Base-by-base conservation (phyloP, 2,113 vertebrate species). In the Dicerorhinus sumatrensis region DNA sequence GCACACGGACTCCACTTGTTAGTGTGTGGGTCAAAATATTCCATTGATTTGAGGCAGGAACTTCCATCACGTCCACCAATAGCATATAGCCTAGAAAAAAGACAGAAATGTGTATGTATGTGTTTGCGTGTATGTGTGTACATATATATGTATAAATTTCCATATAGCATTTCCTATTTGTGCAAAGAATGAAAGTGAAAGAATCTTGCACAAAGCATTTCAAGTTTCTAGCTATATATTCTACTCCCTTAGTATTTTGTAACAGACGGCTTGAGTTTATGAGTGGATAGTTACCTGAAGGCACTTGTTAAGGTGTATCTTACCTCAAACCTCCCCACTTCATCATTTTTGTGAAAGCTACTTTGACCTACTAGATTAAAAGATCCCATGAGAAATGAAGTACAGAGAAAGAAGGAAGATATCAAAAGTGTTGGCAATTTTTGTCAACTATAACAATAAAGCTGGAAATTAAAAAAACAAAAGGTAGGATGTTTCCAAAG, bases 1-100 rank as follows among this genome's bases (percentile, higher is more conserved):
- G 99, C 99, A 72, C 99, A 99, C 25, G 99, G 96, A 87, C 99
- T 99, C 99, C 99, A 99, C 96, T 99, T 99, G 98, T 99, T 99
- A 23, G 99, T 99, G 97, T 99, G 99, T 0, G 99, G 99, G 80
- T 99, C 99, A 42, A 99, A 99, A 60, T 99, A 99, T 97, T 99
- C 99, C 99, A 99, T 99, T 11, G 99, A 99, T 97, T 99, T 99
- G 67, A 99, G 98, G 90, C 99, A 99, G 1, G 99, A 99, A 98
- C 99, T 99, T 81, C 99, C 99, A 5, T 99, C 99, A 60, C 99
- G 98, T 33, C 99, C 99, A 0, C 99, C 99, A 0, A 99, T 99
- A 0, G 99, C 99, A 69, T 99, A 99, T 56, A 99, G 96, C 60
- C 99, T 99, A 97, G 0, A 73, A 81, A 3, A 72, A 81, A 81